A percentile compares a stretch with the other conserved stretches of the same genome.
phyloP scores from a whole-genome alignment of 2,797 vertebrate genomes.

The Graptemys geographica region DNA sequence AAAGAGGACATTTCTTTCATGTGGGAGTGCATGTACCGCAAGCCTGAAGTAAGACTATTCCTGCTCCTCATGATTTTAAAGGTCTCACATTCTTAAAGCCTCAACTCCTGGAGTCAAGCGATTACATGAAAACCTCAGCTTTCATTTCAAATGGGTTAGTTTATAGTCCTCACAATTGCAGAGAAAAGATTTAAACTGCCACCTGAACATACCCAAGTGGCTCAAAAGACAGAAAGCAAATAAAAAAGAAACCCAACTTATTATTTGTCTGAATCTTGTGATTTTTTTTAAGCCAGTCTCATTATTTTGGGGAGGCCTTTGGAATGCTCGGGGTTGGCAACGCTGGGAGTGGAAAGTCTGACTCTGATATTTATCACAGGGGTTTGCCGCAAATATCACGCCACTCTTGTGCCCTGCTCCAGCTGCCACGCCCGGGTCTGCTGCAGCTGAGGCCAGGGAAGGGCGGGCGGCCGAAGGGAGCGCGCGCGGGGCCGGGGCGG shows the following conservation, averaged over 20 bases:
- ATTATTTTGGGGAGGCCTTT: background rate
- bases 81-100: background rate
- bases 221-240: too few species aligned
- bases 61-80: background rate
- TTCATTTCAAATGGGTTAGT: background rate
- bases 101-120: background rate
- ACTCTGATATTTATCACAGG: background rate
- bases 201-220: too few species aligned
- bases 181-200: background rate
- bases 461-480: background rate
- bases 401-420: too few species aligned
- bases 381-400: background rate
- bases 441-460: background rate
- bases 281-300: too few species aligned
- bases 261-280: too few species aligned
- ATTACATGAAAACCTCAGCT: background rate
- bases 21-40: background rate
- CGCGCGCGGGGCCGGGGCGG: too few species aligned
- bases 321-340: background rate
- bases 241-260: background rate
- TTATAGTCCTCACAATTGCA: accelerated
- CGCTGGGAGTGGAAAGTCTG: background rate
- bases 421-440: background rate
- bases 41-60: background rate
- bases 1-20: background rate